Conservation (phyloP, 2,797 vertebrate genomes). For the Myotis vivesi region DNA sequence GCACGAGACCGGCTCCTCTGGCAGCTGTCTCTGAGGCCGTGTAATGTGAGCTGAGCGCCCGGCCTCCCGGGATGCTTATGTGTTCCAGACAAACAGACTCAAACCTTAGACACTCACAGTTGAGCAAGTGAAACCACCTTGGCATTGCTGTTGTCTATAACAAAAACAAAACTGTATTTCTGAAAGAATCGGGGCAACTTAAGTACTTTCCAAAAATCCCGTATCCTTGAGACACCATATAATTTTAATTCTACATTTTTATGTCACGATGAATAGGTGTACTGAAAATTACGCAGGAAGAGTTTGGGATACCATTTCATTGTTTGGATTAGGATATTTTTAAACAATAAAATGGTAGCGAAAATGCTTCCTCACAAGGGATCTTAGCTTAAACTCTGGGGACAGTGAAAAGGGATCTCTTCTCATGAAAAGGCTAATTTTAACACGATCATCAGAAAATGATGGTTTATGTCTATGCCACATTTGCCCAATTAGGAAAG, state of each 20-base stretch:
- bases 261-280: not conserved
- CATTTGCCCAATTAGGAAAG: not conserved
- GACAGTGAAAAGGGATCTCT: not conserved
- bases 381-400: not conserved
- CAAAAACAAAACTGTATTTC: not conserved
- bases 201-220: not conserved
- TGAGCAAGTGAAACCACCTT: not conserved
- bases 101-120: not conserved
- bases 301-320: not conserved
- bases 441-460: not conserved
- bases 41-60: not conserved
- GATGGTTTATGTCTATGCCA: not conserved
- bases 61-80: not conserved
- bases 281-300: not conserved
- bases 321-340: not conserved
- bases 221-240: not conserved
- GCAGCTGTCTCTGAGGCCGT: not conserved
- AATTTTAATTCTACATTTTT: not conserved
- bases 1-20: not conserved
- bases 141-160: not conserved
- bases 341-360: not conserved
- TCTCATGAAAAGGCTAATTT: not conserved
- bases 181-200: not conserved
- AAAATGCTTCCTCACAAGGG: not conserved
- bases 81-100: not conserved